phyloP scores from a whole-genome alignment of 2,888 invertebrate species.

The Zelleria hepariella region DNA sequence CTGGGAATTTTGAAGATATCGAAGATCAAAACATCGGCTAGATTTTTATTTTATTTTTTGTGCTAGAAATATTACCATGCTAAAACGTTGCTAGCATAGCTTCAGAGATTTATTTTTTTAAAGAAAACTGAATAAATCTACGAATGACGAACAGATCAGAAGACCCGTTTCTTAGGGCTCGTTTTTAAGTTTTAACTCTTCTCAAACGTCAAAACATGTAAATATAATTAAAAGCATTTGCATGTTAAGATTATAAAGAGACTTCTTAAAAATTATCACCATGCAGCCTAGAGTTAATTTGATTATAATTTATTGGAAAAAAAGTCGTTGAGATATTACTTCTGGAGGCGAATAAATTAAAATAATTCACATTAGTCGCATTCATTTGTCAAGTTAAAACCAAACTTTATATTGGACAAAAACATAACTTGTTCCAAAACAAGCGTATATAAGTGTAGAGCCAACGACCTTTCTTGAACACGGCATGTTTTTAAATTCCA shows the following conservation, averaged over 20 bases:
- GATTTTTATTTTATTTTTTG: too few relatives aligned
- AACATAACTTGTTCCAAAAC: slow-evolving; percentile 31
- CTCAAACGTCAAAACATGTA: slow-evolving; percentile 6
- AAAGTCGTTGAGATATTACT: neutral
- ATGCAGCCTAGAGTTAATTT: neutral
- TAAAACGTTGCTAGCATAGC: too few relatives aligned
- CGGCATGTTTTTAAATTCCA: slow-evolving; percentile 24
- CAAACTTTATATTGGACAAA: slow-evolving; percentile 18
- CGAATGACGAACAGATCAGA: too few relatives aligned
- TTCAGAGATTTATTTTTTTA: too few relatives aligned
- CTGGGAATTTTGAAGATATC: too few relatives aligned
- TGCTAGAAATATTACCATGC: too few relatives aligned
- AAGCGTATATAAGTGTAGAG: slow-evolving; percentile 19
- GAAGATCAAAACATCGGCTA: too few relatives aligned
- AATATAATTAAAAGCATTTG: neutral
- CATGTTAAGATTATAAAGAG: neutral
- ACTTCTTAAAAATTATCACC: neutral
- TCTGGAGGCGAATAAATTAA: neutral
- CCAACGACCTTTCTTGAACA: slow-evolving; percentile 23
- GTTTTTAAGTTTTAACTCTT: too few relatives aligned
- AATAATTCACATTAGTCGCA: neutral
- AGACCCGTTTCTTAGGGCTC: too few relatives aligned
- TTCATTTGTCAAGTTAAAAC: neutral
- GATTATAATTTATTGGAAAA: slow-evolving; percentile 1
- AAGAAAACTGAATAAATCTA: too few relatives aligned